Evolutionary conservation across 2,797 vertebrate genomes (phyloP).

Genomic region (Hozukius guyotensis): DNA sequence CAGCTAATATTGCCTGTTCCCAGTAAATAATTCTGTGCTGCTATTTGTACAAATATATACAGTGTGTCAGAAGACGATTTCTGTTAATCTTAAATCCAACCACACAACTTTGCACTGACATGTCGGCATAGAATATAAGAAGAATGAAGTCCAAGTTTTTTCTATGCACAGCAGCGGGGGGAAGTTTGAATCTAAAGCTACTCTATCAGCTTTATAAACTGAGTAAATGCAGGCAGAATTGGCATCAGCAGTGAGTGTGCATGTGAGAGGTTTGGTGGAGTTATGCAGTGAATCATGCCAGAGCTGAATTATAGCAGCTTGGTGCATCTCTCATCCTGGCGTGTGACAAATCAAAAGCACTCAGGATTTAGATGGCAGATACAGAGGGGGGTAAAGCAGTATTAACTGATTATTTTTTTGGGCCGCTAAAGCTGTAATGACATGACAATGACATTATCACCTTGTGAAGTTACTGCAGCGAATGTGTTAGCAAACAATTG

Average conservation of each 20-base stretch:
- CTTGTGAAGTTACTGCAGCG: background rate
- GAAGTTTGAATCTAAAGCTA: conserved; percentile 3
- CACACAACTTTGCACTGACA: background rate
- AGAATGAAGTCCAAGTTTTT: too few species aligned
- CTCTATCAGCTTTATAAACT: background rate
- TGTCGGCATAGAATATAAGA: too few species aligned
- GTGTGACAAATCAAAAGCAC: background rate
- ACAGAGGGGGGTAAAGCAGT: background rate
- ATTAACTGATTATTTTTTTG: background rate
- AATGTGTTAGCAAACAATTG: background rate
- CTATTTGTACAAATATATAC: background rate
- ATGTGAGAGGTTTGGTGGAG: conserved; percentile 10
- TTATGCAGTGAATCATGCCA: conserved; percentile 3
- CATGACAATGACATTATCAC: background rate
- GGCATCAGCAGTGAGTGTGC: background rate
- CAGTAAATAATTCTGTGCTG: background rate
- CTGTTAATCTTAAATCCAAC: background rate
- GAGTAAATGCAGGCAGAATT: background rate
- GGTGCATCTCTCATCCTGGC: background rate
- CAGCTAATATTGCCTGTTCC: background rate
- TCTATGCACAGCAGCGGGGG: background rate
- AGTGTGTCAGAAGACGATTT: background rate
- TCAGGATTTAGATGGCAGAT: conserved; percentile 14
- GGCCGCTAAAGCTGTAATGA: background rate
- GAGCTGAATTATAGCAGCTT: conserved; percentile 9